A percentile compares a stretch with the other conserved stretches of the same genome.
Conservation (phyloP, 2,888 invertebrate genomes). For the Drosophila helvetica region DNA sequence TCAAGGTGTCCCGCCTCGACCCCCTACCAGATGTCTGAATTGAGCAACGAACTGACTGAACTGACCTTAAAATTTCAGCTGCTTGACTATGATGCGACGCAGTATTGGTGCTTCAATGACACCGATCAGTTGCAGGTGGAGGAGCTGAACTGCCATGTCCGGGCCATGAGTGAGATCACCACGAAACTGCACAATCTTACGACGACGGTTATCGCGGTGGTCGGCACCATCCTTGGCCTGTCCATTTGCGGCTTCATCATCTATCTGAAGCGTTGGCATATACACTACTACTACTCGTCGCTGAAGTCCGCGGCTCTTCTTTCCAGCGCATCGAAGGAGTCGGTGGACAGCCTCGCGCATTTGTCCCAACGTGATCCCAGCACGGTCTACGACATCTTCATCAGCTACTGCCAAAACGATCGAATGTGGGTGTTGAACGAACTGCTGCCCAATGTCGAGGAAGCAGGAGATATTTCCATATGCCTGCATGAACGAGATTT, state of each 20-base stretch:
- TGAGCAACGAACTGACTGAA: conserved; percentile 53
- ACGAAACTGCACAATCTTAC: conserved; percentile 57
- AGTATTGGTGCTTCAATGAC: conserved; percentile 83
- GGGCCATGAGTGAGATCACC: conserved; percentile 36
- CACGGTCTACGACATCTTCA: conserved; percentile 87
- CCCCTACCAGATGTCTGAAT: conserved; percentile 29
- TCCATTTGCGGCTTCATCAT: conserved; percentile 68
- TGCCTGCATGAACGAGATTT: conserved; percentile 90
- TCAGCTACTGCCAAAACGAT: conserved; percentile 88
- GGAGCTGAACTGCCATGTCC: conserved; percentile 65
- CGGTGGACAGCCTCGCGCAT: conserved; percentile 66
- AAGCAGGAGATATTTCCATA: conserved; percentile 85
- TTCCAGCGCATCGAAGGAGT: conserved; percentile 85
- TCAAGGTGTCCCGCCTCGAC: conserved; percentile 46
- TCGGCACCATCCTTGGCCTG: conserved; percentile 58
- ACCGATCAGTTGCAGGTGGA: conserved; percentile 73
- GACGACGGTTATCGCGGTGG: conserved; percentile 52
- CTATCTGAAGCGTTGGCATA: conserved; percentile 85
- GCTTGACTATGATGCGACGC: conserved; percentile 81
- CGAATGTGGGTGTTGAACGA: conserved; percentile 87
- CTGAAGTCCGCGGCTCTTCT: conserved; percentile 86
- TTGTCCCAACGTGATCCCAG: conserved; percentile 69
- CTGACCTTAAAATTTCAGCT: conserved; percentile 77
- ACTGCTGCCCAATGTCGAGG: conserved; percentile 87
- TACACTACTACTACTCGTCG: conserved; percentile 86